phyloP scores from a whole-genome alignment of 2,888 invertebrate genomes.

The Chrysolina haemoptera region DNA sequence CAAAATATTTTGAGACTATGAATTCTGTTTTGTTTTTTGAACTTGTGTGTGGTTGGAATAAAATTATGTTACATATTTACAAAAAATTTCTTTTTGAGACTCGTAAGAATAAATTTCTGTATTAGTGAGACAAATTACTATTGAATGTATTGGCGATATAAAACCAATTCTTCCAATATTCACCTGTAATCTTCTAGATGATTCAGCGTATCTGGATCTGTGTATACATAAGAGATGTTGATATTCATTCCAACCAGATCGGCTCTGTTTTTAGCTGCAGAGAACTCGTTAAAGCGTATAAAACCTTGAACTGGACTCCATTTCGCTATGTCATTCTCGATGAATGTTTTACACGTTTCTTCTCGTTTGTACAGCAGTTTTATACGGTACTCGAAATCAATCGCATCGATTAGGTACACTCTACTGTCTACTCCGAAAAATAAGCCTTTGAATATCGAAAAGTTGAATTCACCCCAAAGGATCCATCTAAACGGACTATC shows the following conservation, averaged over 20 bases:
- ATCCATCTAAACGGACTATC: conserved; percentile 59
- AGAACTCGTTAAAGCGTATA: conserved; percentile 38
- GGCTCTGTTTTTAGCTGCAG: conserved; percentile 36
- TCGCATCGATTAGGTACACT: conserved; percentile 53
- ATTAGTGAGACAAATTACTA: too few relatives aligned
- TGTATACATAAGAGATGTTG: conserved; percentile 62
- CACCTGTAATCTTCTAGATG: conserved; percentile 69
- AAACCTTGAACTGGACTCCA: conserved; percentile 43
- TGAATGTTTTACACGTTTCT: conserved; percentile 26
- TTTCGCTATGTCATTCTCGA: conserved; percentile 41
- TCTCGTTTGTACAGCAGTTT: conserved; percentile 56
- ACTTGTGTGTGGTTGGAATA: too few relatives aligned
- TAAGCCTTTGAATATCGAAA: conserved; percentile 40
- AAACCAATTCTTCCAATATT: neutral
- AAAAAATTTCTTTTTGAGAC: too few relatives aligned
- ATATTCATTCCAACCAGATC: conserved; percentile 57
- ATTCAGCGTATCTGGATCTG: conserved; percentile 66
- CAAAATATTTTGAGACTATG: too few relatives aligned
- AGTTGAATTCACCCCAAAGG: conserved; percentile 44
- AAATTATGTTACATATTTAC: too few relatives aligned
- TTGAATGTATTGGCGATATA: neutral
- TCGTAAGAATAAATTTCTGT: too few relatives aligned
- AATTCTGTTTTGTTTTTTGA: too few relatives aligned
- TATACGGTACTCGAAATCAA: conserved; percentile 40
- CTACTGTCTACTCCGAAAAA: conserved; percentile 56